These are phyloP conservation scores for Muntiacus muntjak DNA, from an alignment of 2,113 vertebrate species.

Conservation along the genomic window DNA sequence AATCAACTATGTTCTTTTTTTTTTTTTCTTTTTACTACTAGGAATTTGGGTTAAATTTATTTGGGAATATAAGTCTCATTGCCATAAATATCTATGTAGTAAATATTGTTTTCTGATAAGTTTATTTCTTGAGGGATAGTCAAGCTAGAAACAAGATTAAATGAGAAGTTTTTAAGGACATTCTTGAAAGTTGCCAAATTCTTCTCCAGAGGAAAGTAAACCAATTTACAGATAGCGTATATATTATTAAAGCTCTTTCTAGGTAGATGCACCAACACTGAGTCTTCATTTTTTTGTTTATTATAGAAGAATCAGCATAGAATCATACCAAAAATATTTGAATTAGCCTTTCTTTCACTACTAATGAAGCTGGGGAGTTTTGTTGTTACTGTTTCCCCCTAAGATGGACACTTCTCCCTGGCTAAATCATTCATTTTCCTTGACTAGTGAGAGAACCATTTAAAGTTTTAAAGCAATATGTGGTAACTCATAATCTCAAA, in stretches of 20 bases:
- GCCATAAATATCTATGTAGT: not conserved
- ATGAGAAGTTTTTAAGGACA: conserved; percentile 9
- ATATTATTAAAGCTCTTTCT: conserved; percentile 2
- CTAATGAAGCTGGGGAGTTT: not conserved
- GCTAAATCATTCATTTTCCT: not conserved
- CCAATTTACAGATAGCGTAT: not conserved
- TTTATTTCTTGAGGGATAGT: conserved; percentile 34
- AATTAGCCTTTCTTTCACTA: not conserved
- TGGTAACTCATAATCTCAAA: not conserved
- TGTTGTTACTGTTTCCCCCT: not conserved
- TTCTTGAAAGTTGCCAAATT: not conserved
- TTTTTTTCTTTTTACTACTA: not conserved
- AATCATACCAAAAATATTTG: not conserved
- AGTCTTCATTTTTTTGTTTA: conserved; percentile 38
- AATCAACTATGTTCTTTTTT: not conserved
- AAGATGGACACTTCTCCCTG: not conserved
- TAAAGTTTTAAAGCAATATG: not conserved
- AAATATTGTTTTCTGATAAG: conserved; percentile 31
- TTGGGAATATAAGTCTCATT: not conserved
- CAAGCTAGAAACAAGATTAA: not conserved
- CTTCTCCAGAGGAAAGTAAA: conserved; percentile 36
- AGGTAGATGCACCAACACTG: not conserved
- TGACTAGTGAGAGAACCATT: not conserved
- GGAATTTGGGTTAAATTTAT: not conserved
- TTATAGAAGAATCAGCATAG: not conserved